Evolutionary conservation across 2,888 invertebrate species (phyloP).

Genomic region (Nebria salina): DNA sequence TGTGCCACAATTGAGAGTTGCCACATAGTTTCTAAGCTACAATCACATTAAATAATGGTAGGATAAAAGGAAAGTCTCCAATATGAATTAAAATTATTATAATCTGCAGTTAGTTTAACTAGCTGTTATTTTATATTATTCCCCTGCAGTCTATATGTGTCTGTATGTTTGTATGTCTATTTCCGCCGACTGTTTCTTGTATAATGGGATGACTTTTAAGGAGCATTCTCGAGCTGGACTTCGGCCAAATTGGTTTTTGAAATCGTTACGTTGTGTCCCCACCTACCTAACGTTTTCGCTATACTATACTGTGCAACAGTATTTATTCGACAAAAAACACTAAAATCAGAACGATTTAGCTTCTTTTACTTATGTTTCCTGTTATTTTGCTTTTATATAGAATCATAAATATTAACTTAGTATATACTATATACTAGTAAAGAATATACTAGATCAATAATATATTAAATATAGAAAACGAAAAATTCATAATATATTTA

Average conservation of each 20-base stretch:
- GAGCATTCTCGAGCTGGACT: slow-evolving; percentile 40
- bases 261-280: slow-evolving; percentile 25
- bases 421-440: background rate
- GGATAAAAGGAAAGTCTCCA: no score
- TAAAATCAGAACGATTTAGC: background rate
- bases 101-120: background rate
- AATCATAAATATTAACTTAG: background rate
- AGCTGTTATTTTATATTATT: background rate
- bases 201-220: slow-evolving; percentile 45
- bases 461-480: no score
- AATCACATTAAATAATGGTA: no score
- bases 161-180: slow-evolving; percentile 12
- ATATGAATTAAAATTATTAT: no score
- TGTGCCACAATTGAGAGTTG: no score
- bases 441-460: background rate
- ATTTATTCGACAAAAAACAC: background rate
- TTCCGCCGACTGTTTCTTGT: slow-evolving; percentile 41
- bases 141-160: background rate
- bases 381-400: background rate
- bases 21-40: no score
- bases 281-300: background rate
- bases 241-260: slow-evolving; percentile 44
- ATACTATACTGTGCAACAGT: background rate
- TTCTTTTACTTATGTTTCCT: background rate
- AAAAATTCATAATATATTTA: no score